A percentile compares a stretch with the other conserved stretches of the same genome.
Conservation (phyloP, 2,797 vertebrate species). For the Scomberomorus guttatus region DNA sequence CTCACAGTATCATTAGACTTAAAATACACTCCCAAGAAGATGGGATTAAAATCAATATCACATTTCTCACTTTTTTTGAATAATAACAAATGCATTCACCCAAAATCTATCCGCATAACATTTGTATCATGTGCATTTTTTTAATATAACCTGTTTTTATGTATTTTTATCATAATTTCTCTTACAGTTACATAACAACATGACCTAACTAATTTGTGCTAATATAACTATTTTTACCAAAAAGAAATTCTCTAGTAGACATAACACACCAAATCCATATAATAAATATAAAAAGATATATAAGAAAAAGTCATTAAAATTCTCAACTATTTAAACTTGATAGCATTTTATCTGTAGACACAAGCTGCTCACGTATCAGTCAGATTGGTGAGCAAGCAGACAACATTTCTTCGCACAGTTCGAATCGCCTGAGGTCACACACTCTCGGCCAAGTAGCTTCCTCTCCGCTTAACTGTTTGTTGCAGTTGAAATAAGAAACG, state of each 20-base stretch:
- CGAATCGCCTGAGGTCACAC: constrained; percentile 71
- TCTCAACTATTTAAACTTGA: not conserved
- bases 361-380: constrained; percentile 29
- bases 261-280: not conserved
- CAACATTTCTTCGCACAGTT: constrained; percentile 40
- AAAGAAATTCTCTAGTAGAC: not conserved
- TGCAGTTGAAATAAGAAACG: constrained; percentile 46
- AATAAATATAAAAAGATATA: not conserved
- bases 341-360: constrained; percentile 21
- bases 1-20: constrained; percentile 17
- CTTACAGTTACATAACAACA: not conserved
- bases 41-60: constrained; percentile 52
- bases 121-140: not conserved
- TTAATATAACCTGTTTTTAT: not conserved
- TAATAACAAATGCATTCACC: not conserved
- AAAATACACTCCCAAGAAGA: constrained; percentile 23
- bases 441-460: constrained; percentile 73
- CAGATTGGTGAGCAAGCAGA: constrained; percentile 44
- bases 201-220: not conserved
- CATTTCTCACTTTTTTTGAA: constrained; percentile 15
- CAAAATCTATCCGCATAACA: not conserved
- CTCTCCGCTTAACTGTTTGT: constrained; percentile 52
- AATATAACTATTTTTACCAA: not conserved
- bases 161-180: not conserved
- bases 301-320: constrained; percentile 8